Conservation (phyloP, 2,113 vertebrate genomes). For the Nerophis ophidion region DNA sequence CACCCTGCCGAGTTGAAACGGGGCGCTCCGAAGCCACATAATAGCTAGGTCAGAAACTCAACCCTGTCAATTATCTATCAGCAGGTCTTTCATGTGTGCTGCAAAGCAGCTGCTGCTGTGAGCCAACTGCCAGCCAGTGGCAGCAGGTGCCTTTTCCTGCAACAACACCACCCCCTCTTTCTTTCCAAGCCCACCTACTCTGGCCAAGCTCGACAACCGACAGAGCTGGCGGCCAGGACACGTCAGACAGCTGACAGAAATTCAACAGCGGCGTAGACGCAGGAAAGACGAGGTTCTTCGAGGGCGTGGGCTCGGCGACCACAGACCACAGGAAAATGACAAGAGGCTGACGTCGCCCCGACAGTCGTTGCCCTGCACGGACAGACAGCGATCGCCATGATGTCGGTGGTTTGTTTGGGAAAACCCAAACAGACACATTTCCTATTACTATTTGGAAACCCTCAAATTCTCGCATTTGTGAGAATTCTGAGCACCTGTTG, state of each 20-base stretch:
- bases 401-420: slow-evolving; percentile 54
- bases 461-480: too few relatives aligned
- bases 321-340: slow-evolving; percentile 61
- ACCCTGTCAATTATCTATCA: slow-evolving; percentile 46
- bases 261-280: slow-evolving; percentile 60
- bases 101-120: slow-evolving; percentile 60
- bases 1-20: not conserved
- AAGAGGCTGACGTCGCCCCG: slow-evolving; percentile 30
- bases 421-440: slow-evolving; percentile 20
- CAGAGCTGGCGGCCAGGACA: slow-evolving; percentile 47
- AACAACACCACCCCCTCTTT: slow-evolving; percentile 19
- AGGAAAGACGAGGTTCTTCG: slow-evolving; percentile 47
- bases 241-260: slow-evolving; percentile 69
- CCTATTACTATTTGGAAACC: too few relatives aligned
- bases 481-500: too few relatives aligned
- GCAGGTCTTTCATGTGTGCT: slow-evolving; percentile 52
- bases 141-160: slow-evolving; percentile 61
- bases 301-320: slow-evolving; percentile 47
- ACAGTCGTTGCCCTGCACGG: too few relatives aligned
- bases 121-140: slow-evolving; percentile 50
- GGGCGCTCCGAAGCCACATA: slow-evolving; percentile 20
- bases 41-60: slow-evolving; percentile 35
- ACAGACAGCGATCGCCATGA: slow-evolving; percentile 45
- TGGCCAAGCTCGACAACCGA: slow-evolving; percentile 34
- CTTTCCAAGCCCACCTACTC: slow-evolving; percentile 18